A percentile compares a stretch with the other conserved stretches of the same genome.
phyloP scores from a whole-genome alignment of 2,797 vertebrate genomes.

The Eidolon dupreanum region DNA sequence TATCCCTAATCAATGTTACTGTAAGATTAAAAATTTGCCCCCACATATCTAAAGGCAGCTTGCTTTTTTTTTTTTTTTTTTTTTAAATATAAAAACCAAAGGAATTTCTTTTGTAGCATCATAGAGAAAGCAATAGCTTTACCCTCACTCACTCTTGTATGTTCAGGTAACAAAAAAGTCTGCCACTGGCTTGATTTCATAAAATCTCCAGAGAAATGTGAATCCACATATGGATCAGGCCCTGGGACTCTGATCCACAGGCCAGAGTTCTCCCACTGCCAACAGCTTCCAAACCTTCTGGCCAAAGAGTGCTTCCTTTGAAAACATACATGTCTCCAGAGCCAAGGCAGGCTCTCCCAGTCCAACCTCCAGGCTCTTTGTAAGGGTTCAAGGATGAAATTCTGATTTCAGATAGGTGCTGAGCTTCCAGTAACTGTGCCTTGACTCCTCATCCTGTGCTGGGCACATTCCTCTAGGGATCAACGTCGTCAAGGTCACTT shows the following conservation, averaged over 20 bases:
- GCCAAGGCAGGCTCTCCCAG: conserved; percentile 82
- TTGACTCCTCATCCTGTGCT: conserved; percentile 13
- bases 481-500: conserved; percentile 98
- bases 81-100: conserved; percentile 87
- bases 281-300: conserved; percentile 72
- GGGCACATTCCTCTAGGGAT: conserved; percentile 88
- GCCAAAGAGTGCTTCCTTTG: conserved; percentile 66
- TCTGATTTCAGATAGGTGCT: conserved; percentile 78
- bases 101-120: conserved; percentile 83
- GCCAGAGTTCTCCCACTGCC: conserved; percentile 68
- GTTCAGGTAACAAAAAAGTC: conserved; percentile 83
- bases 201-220: conserved; percentile 80
- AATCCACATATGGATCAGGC: conserved; percentile 63
- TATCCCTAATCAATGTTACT: conserved; percentile 91
- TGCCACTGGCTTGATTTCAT: conserved; percentile 82
- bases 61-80: conserved; percentile 78
- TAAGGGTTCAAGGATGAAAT: conserved; percentile 69
- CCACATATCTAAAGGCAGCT: conserved; percentile 84
- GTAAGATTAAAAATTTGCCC: conserved; percentile 93
- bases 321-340: conserved; percentile 70
- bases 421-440: conserved; percentile 24
- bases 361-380: conserved; percentile 78
- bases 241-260: conserved; percentile 48
- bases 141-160: conserved; percentile 86
- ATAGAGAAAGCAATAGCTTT: conserved; percentile 87